phyloP scores from a whole-genome alignment of 2,888 invertebrate species.

The Aethes cnicana region DNA sequence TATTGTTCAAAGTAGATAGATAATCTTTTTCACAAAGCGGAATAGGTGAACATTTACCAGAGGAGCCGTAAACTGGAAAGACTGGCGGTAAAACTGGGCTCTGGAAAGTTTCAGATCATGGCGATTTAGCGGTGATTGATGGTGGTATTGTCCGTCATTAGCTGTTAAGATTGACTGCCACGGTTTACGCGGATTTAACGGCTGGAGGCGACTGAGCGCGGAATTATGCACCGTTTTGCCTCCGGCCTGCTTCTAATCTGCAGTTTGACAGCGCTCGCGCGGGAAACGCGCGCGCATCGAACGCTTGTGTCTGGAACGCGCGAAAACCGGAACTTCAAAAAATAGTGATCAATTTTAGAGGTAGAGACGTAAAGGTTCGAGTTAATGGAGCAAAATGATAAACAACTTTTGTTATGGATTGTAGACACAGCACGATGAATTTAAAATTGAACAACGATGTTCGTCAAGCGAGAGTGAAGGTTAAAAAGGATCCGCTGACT shows the following conservation, averaged over 20 bases:
- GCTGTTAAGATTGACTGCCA: conserved; percentile 46
- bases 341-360: not conserved
- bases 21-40: not conserved
- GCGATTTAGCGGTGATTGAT: conserved; percentile 68
- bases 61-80: conserved; percentile 20
- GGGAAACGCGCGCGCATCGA: conserved; percentile 53
- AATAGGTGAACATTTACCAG: conserved; percentile 21
- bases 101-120: conserved; percentile 65
- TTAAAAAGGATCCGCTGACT: conserved; percentile 51
- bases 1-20: too few species aligned
- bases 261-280: conserved; percentile 58
- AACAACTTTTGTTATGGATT: conserved; percentile 35
- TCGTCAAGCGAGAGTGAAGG: conserved; percentile 51
- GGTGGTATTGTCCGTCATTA: conserved; percentile 60
- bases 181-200: conserved; percentile 64
- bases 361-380: not conserved
- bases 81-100: conserved; percentile 60
- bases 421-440: conserved; percentile 61
- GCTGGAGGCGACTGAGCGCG: conserved; percentile 58
- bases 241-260: conserved; percentile 32
- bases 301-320: not conserved
- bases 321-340: too few species aligned
- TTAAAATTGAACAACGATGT: conserved; percentile 70
- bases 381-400: not conserved
- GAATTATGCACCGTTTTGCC: conserved; percentile 59